phyloP scores from a whole-genome alignment of 1,140 invertebrate genomes.

The Phortica variegata region DNA sequence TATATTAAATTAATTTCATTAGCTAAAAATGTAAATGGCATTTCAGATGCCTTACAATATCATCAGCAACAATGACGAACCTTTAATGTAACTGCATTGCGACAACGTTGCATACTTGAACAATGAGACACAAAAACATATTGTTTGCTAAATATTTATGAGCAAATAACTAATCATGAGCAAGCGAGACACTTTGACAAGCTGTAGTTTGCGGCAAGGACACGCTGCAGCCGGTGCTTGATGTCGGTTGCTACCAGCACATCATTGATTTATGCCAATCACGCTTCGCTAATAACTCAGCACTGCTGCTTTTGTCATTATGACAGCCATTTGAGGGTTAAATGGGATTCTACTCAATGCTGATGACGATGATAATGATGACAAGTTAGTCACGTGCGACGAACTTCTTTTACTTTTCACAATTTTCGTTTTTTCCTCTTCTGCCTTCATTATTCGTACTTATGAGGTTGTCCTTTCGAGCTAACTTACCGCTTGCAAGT shows the following conservation, averaged over 20 bases:
- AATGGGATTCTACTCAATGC: slow-evolving; percentile 47
- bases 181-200: no score
- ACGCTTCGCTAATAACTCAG: slow-evolving; percentile 53
- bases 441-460: background rate
- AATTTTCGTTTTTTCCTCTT: background rate
- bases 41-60: no score
- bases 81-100: no score
- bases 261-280: slow-evolving; percentile 56
- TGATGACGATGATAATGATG: no score
- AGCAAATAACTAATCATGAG: no score
- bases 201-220: background rate
- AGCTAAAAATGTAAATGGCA: no score
- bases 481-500: slow-evolving; percentile 17
- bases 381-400: slow-evolving; percentile 46
- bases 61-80: no score
- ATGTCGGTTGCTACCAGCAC: slow-evolving; percentile 12
- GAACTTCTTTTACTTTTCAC: background rate
- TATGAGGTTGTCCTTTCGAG: no score
- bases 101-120: no score
- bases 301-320: slow-evolving; percentile 37
- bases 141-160: no score
- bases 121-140: no score
- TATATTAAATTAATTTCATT: no score
- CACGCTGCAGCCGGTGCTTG: slow-evolving; percentile 23
- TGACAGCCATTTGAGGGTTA: slow-evolving; percentile 52